Evolutionary conservation across 2,888 invertebrate species (phyloP).

Genomic region (Drosophila kuntzei): DNA sequence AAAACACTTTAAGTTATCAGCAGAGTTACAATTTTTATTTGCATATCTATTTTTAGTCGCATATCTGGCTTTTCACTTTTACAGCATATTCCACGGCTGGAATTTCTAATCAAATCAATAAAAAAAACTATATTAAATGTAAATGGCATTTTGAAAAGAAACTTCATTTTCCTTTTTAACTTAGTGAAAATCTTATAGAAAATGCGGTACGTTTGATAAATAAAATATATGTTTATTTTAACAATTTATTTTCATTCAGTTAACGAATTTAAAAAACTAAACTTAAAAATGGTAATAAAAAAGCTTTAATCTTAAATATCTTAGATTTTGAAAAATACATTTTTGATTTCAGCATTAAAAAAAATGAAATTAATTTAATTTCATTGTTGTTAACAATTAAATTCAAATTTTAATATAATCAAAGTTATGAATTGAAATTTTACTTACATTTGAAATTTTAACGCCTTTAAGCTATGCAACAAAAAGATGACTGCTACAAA

Average conservation of each 20-base stretch:
- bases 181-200: background rate
- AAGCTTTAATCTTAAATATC: background rate
- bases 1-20: slow-evolving; percentile 24
- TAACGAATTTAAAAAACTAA: background rate
- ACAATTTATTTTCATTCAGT: background rate
- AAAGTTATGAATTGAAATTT: background rate
- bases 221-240: background rate
- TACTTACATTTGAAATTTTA: slow-evolving; percentile 18
- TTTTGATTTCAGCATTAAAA: background rate
- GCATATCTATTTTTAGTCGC: slow-evolving; percentile 48
- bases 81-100: slow-evolving; percentile 22
- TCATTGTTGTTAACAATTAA: background rate
- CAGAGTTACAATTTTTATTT: slow-evolving; percentile 45
- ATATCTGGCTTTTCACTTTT: slow-evolving; percentile 61
- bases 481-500: slow-evolving; percentile 24
- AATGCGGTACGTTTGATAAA: background rate
- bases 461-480: slow-evolving; percentile 4
- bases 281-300: too few relatives aligned
- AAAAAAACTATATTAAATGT: background rate
- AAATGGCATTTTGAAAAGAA: slow-evolving; percentile 1
- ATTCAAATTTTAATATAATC: background rate
- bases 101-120: slow-evolving; percentile 12
- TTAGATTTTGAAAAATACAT: background rate
- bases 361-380: background rate
- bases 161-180: background rate